A percentile compares a stretch with the other conserved stretches of the same genome.
phyloP scores from a whole-genome alignment of 1,140 invertebrate genomes.

The Artemia franciscana region DNA sequence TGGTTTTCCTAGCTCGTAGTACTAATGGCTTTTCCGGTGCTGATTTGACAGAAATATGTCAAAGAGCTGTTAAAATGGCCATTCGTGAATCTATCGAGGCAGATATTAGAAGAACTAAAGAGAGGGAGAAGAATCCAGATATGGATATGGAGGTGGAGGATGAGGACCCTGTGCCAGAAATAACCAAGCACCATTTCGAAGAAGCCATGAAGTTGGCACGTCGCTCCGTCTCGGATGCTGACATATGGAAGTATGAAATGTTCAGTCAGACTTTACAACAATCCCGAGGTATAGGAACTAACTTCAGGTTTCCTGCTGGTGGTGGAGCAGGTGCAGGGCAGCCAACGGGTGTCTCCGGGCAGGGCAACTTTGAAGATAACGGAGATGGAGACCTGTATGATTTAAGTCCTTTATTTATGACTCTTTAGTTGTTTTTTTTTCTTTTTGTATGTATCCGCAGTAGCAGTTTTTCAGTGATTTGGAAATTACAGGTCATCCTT shows the following conservation, averaged over 20 bases:
- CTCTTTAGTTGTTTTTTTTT: no score
- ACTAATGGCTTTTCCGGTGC: slow-evolving; percentile 95
- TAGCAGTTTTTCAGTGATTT: no score
- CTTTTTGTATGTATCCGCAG: no score
- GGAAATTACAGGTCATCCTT: no score
- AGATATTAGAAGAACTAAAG: slow-evolving; percentile 72
- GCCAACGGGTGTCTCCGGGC: slow-evolving; percentile 33
- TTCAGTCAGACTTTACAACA: slow-evolving; percentile 99
- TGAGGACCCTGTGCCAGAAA: slow-evolving; percentile 94
- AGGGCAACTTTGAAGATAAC: slow-evolving; percentile 52
- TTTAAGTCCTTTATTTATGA: no score
- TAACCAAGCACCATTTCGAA: slow-evolving; percentile 89
- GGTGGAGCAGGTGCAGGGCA: slow-evolving; percentile 35
- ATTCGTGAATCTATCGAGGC: slow-evolving; percentile 93
- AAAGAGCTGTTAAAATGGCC: slow-evolving; percentile 93
- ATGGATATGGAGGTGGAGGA: slow-evolving; percentile 76
- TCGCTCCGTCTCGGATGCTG: slow-evolving; percentile 96
- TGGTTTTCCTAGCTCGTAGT: slow-evolving; percentile 82
- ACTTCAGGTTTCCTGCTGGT: slow-evolving; percentile 50
- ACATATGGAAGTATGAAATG: slow-evolving; percentile 99
- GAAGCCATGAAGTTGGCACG: slow-evolving; percentile 98
- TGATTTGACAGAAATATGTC: slow-evolving; percentile 97
- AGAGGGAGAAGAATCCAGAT: slow-evolving; percentile 50
- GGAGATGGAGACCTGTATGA: slow-evolving; percentile 86
- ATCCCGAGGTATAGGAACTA: slow-evolving; percentile 90